A percentile compares a stretch with the other conserved stretches of the same genome.
phyloP scores from a whole-genome alignment of 2,797 vertebrate genomes.

The Morus bassanus region DNA sequence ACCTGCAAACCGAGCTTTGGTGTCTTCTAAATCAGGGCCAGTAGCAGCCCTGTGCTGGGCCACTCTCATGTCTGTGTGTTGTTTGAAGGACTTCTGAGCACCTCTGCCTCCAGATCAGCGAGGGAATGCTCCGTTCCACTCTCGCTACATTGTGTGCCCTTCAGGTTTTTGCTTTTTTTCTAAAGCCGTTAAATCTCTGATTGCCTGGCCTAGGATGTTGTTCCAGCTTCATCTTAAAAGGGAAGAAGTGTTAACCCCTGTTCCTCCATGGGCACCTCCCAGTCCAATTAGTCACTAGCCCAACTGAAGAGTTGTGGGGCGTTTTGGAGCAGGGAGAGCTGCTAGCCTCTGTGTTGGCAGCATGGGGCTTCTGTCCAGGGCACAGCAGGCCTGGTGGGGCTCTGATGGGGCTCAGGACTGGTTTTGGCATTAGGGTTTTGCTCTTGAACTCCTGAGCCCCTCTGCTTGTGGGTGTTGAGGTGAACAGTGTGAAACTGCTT shows the following conservation, averaged over 20 bases:
- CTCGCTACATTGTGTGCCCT: not conserved
- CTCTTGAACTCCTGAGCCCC: not conserved
- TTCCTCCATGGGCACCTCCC: not conserved
- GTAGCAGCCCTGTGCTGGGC: not conserved
- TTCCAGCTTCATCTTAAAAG: not conserved
- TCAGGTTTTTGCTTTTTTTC: not conserved
- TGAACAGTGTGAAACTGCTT: not conserved
- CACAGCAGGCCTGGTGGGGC: not conserved
- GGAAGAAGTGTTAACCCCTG: not conserved
- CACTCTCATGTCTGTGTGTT: not conserved
- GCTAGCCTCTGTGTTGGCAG: rapidly evolving
- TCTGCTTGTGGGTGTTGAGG: not conserved
- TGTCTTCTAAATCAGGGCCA: not conserved
- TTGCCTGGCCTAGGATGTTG: not conserved
- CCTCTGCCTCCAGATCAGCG: not conserved
- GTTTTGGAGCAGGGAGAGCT: not conserved
- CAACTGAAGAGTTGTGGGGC: not conserved
- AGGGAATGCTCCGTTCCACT: not conserved
- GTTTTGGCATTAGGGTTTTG: not conserved
- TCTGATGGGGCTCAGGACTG: not conserved
- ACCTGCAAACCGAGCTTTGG: not conserved
- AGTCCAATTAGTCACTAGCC: not conserved
- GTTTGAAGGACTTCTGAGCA: slow-evolving; percentile 15
- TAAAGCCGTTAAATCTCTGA: not conserved
- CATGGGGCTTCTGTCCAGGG: not conserved